Base-by-base conservation (phyloP, 2,888 invertebrate genomes). In the Rhabditoides inermis region DNA sequence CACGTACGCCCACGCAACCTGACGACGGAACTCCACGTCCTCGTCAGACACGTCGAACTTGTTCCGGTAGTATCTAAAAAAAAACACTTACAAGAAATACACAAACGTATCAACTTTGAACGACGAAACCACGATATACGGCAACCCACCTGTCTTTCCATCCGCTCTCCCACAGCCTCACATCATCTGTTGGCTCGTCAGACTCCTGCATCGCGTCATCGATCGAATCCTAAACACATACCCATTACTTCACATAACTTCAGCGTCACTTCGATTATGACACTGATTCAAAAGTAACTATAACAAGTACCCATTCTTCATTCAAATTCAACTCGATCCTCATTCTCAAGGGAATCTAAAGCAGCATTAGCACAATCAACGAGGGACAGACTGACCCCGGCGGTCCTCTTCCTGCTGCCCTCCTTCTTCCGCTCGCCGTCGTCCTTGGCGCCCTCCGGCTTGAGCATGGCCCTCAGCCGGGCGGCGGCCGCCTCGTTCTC, bases 81-180 rank as follows among this genome's bases (percentile, higher is more conserved):
- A n/a, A 12, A 15, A 12, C n/a, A 53, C 26, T 20, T 10, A 44
- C 6, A 15, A 12, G 30, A 32, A 39, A 15, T 10, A 10, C 7
- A 32, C 32, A 7, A 32, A n/a, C n/a, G n/a, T n/a, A n/a, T n/a
- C n/a, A n/a, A n/a, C n/a, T n/a, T n/a, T n/a, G n/a, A n/a, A n/a
- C n/a, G n/a, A n/a, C n/a, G n/a, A n/a, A n/a, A n/a, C n/a, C n/a
- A n/a, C n/a, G n/a, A n/a, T n/a, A n/a, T n/a, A n/a, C n/a, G n/a
- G n/a, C n/a, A n/a, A n/a, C n/a, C n/a, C n/a, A 98, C 35, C 98
- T 83, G 77, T 92, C 90, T 79, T 95, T 95, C 82, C 92, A 98
- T 0, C 98, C 98, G 68, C 87, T 87, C 79, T 98, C 94, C 88
- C 90, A 80, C 41, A 81, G 63, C 45, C 79, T 56, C 6, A 75